Base-by-base conservation (phyloP, 92 coral and sea anemone species). In the Siderastrea radians region DNA sequence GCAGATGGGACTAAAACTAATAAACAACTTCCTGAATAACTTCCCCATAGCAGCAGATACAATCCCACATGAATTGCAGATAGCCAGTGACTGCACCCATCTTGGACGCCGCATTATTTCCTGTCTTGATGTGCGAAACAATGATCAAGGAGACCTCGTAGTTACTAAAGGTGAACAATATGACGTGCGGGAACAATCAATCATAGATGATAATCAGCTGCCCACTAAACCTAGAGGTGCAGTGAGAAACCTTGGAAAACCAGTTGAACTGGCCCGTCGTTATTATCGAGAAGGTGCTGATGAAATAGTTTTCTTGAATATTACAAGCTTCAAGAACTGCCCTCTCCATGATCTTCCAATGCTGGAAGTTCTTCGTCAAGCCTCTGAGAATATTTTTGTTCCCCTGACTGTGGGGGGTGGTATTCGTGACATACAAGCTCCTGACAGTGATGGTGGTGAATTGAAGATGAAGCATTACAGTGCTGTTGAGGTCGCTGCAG, bases 361-460 rank as follows among this genome's bases (percentile, higher is more conserved):
- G 93, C 47, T 90, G 45, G 88, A 90, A 67, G 89, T 90, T 48
- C 86, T 90, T 26, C 79, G 93, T 4, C 83, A 80, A 62, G 79
- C 89, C 1, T 90, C 89, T 19, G 90, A 90, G 86, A 85, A 85
- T 82, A 87, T 90, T 19, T 90, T 90, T 73, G 90, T 90, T 60
- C 93, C 93, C 26, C 57, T 90, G 51, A 90, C 93, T 62, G 90
- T 90, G 19, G 93, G 93, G 46, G 93, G 93, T 69, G 93, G 93
- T 19, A 90, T 90, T 52, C 78, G 93, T 47, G 90, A 86, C 46
- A 26, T 90, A 16, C 75, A 64, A 54, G 93, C 87, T 2, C 87
- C 68, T 26, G 38, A 26, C 38, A 26, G 38, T 11, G 62, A 49
- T 7, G 82, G 73, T n/a, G 68, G 43, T 38, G 43, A 75, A 50